A percentile compares a stretch with the other conserved stretches of the same genome.
phyloP scores from a whole-genome alignment of 2,797 vertebrate species.

The Parotocinclus haroldoi region DNA sequence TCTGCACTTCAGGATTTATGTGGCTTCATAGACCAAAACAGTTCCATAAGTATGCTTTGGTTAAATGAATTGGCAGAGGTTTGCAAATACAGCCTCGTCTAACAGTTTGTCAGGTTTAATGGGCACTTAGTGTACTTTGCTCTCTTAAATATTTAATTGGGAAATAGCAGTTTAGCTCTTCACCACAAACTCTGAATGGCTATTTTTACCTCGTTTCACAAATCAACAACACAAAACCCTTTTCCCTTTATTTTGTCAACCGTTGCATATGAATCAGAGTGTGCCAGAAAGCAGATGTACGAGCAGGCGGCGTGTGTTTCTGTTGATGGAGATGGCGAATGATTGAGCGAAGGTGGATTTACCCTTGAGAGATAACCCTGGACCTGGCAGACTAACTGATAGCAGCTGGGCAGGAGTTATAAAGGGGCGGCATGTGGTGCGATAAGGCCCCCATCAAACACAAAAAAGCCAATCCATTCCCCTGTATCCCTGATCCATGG shows the following conservation, averaged over 20 bases:
- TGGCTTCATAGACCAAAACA: not conserved
- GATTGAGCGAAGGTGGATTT: conserved; percentile 73
- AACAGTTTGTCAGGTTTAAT: conserved; percentile 5
- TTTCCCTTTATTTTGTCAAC: no score
- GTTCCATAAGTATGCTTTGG: not conserved
- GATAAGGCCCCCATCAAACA: conserved; percentile 75
- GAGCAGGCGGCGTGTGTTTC: conserved; percentile 10
- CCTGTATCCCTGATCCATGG: conserved; percentile 47
- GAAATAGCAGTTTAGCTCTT: not conserved
- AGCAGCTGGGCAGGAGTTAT: conserved; percentile 62
- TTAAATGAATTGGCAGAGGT: conserved; percentile 7
- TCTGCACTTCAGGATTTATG: not conserved
- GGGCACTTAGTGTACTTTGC: not conserved
- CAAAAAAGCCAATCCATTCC: conserved; percentile 42
- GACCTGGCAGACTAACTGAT: conserved; percentile 60
- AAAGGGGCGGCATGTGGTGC: conserved; percentile 57
- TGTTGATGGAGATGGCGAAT: conserved; percentile 58
- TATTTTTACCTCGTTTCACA: not conserved
- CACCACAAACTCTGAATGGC: no score
- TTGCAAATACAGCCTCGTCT: conserved; percentile 2
- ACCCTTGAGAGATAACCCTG: conserved; percentile 75
- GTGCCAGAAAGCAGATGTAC: conserved; percentile 8
- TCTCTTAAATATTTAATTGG: conserved; percentile 10
- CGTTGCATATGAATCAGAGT: conserved; percentile 16
- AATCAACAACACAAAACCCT: not conserved